A percentile compares a stretch with the other conserved stretches of the same genome.
Evolutionary conservation across 1,140 invertebrate species (phyloP).

Genomic region (Gryon sp.): DNA sequence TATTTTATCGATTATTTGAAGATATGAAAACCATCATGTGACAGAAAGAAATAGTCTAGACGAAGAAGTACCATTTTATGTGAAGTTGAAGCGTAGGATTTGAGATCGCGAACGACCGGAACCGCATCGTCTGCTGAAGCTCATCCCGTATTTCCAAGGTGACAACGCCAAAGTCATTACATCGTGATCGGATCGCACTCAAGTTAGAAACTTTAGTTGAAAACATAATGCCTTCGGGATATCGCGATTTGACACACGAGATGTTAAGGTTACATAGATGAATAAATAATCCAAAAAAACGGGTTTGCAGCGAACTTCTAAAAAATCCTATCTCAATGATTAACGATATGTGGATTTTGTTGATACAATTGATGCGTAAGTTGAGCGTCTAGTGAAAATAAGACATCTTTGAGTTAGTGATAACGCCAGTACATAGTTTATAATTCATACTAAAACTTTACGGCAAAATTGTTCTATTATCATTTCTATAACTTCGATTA

Average conservation of each 20-base stretch:
- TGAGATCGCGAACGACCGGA: slow-evolving; percentile 58
- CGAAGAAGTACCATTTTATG: slow-evolving; percentile 59
- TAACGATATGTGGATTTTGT: slow-evolving; percentile 32
- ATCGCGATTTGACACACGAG: slow-evolving; percentile 50
- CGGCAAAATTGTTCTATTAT: too few relatives aligned
- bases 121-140: slow-evolving; percentile 59
- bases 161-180: slow-evolving; percentile 67
- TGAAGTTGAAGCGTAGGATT: slow-evolving; percentile 57
- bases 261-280: slow-evolving; percentile 56
- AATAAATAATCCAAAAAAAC: slow-evolving; percentile 61
- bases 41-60: slow-evolving; percentile 26
- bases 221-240: slow-evolving; percentile 60
- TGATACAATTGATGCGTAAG: slow-evolving; percentile 35
- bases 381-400: slow-evolving; percentile 12
- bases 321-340: slow-evolving; percentile 55
- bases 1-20: slow-evolving; percentile 41
- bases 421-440: not conserved
- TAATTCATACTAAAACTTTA: too few relatives aligned
- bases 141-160: slow-evolving; percentile 68
- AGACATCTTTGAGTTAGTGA: not conserved
- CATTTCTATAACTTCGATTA: too few relatives aligned
- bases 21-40: slow-evolving; percentile 9
- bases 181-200: slow-evolving; percentile 68
- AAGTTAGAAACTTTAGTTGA: slow-evolving; percentile 63
- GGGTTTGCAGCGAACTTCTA: slow-evolving; percentile 28